Conservation (phyloP, 2,888 invertebrate species). For the Nezara viridula region DNA sequence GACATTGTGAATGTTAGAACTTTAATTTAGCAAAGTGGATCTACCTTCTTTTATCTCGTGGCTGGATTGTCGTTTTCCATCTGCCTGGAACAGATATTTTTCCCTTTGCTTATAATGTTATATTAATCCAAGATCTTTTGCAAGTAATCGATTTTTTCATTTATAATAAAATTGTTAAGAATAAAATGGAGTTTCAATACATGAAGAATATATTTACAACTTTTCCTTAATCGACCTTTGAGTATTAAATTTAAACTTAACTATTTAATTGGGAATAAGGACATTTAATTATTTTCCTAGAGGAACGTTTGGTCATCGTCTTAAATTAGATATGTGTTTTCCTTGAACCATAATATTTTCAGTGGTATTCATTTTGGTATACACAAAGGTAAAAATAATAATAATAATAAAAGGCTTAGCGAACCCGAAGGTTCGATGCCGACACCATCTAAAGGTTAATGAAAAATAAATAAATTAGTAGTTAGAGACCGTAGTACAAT, state of each 20-base stretch:
- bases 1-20: slow-evolving; percentile 37
- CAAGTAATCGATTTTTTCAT: neutral
- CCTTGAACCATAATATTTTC: neutral
- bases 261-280: no score
- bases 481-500: no score
- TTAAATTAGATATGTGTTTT: slow-evolving; percentile 8
- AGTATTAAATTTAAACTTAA: no score
- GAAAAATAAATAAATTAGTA: no score
- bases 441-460: no score
- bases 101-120: neutral
- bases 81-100: neutral
- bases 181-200: no score
- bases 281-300: neutral
- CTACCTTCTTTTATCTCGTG: neutral
- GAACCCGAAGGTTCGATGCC: no score
- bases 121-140: neutral
- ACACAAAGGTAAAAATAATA: no score
- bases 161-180: no score
- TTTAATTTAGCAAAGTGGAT: slow-evolving; percentile 29
- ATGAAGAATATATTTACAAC: no score
- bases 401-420: no score
- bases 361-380: neutral
- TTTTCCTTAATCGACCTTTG: no score
- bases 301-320: neutral
- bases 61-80: neutral